Percentiles rank a stretch among this genome's conserved stretches.
phyloP scores from a whole-genome alignment of 2,113 vertebrate genomes.

The Pterocles gutturalis region DNA sequence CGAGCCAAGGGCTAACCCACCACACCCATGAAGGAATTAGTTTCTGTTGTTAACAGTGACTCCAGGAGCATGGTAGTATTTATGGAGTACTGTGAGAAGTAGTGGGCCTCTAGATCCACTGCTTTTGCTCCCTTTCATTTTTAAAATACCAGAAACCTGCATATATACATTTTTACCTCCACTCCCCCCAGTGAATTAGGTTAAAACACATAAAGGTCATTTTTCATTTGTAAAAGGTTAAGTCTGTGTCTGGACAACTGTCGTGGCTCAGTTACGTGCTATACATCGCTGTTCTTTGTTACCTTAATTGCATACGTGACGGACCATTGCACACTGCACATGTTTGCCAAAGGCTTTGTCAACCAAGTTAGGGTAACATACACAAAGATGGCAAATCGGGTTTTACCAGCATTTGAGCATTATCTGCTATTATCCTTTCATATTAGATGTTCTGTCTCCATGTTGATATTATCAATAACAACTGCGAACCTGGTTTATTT shows the following conservation, averaged over 20 bases:
- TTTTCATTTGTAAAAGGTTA: not conserved
- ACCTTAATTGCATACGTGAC: not conserved
- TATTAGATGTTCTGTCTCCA: not conserved
- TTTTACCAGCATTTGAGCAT: not conserved
- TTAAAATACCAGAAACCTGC: not conserved
- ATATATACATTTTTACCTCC: not conserved
- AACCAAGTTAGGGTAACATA: not conserved
- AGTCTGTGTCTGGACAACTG: not conserved
- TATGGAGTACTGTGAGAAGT: not conserved
- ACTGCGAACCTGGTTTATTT: not conserved
- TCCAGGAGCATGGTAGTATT: fast-evolving
- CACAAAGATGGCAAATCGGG: not conserved
- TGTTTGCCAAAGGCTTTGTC: not conserved
- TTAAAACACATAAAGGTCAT: not conserved
- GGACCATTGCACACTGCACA: not conserved
- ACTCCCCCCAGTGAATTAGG: fast-evolving
- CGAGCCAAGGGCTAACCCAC: no score
- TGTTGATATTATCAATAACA: not conserved
- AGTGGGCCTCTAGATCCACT: not conserved
- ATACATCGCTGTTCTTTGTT: not conserved
- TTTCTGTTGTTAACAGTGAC: fast-evolving
- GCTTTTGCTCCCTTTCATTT: not conserved
- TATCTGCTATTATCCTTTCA: not conserved
- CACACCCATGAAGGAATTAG: not conserved
- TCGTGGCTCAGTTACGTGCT: not conserved